These are phyloP conservation scores for Meteorus colon DNA, from an alignment of 2,888 invertebrate genomes.

Conservation along the genomic window DNA sequence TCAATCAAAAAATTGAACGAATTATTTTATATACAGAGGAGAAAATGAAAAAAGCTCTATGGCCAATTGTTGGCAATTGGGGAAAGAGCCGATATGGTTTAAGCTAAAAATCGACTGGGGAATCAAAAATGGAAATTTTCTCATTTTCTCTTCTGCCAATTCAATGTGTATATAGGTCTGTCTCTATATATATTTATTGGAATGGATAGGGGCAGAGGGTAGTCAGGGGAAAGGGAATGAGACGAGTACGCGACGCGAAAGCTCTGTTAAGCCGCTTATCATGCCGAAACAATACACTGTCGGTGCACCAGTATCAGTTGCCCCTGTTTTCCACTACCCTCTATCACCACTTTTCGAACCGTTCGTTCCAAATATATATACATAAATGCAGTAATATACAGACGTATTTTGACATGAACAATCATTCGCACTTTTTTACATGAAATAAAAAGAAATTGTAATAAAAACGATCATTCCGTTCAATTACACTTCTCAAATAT, in stretches of 20 bases:
- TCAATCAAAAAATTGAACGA: conserved; percentile 13
- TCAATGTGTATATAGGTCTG: conserved; percentile 9
- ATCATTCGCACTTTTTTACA: conserved; percentile 54
- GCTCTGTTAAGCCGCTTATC: conserved; percentile 74
- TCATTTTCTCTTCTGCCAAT: neutral
- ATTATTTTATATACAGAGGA: neutral
- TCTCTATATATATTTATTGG: conserved; percentile 21
- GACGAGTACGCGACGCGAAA: conserved; percentile 51
- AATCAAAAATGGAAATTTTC: conserved; percentile 48
- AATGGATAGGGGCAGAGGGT: conserved; percentile 15
- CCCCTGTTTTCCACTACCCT: conserved; percentile 58
- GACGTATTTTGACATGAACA: conserved; percentile 22
- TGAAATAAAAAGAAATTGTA: neutral
- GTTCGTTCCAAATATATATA: neutral
- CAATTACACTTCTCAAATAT: no score
- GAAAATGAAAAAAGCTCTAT: conserved; percentile 22
- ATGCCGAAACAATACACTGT: conserved; percentile 74
- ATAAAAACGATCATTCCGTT: neutral
- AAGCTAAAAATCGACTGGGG: conserved; percentile 24
- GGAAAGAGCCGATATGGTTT: conserved; percentile 16
- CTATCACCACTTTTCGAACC: conserved; percentile 31
- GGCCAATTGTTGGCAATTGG: conserved; percentile 48
- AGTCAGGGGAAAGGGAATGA: conserved; percentile 37
- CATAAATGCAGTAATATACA: conserved; percentile 10
- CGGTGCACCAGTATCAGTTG: conserved; percentile 72